Conservation (phyloP, 2,888 invertebrate genomes). For the Phymatocera aterrima region DNA sequence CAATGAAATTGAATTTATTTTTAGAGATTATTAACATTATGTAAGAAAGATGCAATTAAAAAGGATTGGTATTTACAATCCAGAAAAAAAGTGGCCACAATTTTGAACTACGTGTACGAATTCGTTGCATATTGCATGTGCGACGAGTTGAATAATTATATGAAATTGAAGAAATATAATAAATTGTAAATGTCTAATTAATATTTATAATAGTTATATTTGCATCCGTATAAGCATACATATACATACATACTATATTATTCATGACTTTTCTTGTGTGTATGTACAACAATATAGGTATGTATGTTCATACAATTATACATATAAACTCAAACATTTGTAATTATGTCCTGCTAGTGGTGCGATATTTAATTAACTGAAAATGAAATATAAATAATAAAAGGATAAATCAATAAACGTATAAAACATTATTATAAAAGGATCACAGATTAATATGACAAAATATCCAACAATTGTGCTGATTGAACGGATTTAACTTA, state of each 20-base stretch:
- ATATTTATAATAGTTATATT: slow-evolving; percentile 52
- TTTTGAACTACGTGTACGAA: not conserved
- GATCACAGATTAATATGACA: slow-evolving; percentile 32
- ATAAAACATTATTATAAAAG: slow-evolving; percentile 40
- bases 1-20: not conserved
- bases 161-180: slow-evolving; percentile 49
- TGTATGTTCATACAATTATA: slow-evolving; percentile 1
- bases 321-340: slow-evolving; percentile 26
- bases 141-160: slow-evolving; percentile 19
- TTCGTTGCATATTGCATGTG: slow-evolving; percentile 18
- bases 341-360: slow-evolving; percentile 28
- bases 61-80: not conserved
- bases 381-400: slow-evolving; percentile 17
- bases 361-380: slow-evolving; percentile 41
- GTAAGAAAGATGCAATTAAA: not conserved
- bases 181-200: slow-evolving; percentile 60
- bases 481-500: slow-evolving; percentile 24
- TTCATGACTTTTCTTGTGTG: slow-evolving; percentile 31
- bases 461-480: slow-evolving; percentile 20
- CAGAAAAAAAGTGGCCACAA: not conserved
- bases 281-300: slow-evolving; percentile 15
- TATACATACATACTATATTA: slow-evolving; percentile 30
- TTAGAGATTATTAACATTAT: not conserved
- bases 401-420: slow-evolving; percentile 19
- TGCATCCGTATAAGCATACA: slow-evolving; percentile 31